Percentiles rank a stretch among this genome's conserved stretches.
These are phyloP conservation scores for Hydractinia symbiolongicarpus DNA, from an alignment of 30 jellyfish, hydroid and myxozoan species.

Conservation along the genomic window DNA sequence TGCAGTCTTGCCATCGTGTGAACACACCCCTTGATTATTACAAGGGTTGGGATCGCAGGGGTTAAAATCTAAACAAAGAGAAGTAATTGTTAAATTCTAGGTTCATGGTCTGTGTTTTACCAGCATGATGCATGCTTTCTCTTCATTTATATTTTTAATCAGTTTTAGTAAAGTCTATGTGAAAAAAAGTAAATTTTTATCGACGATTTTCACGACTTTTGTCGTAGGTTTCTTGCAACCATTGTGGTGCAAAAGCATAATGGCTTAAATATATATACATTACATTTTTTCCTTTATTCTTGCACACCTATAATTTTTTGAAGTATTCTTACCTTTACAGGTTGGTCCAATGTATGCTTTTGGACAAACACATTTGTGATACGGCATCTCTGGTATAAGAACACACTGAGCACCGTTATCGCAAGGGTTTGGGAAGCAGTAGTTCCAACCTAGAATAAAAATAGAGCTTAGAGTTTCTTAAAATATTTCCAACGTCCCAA, in stretches of 20 bases:
- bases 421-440: conserved; percentile 27
- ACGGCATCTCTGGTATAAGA: conserved; percentile 13
- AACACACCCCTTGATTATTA: conserved; percentile 23
- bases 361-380: conserved; percentile 64
- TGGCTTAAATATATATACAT: no score
- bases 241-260: no score
- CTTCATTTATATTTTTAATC: no score
- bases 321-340: conserved; percentile 59
- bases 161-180: no score
- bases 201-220: background rate
- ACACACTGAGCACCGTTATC: conserved; percentile 23
- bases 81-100: background rate
- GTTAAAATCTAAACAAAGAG: conserved; percentile 3
- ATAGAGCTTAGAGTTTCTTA: background rate
- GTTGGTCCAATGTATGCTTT: conserved; percentile 73
- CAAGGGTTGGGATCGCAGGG: conserved; percentile 42
- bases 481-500: no score
- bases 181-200: background rate
- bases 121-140: background rate
- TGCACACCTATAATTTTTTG: no score
- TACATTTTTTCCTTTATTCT: no score
- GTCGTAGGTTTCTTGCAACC: no score
- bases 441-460: conserved; percentile 14
- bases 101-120: background rate
- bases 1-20: conserved; percentile 27